These are phyloP conservation scores for Cephalopachus bancanus DNA, from an alignment of 2,797 vertebrate species.

Conservation along the genomic window DNA sequence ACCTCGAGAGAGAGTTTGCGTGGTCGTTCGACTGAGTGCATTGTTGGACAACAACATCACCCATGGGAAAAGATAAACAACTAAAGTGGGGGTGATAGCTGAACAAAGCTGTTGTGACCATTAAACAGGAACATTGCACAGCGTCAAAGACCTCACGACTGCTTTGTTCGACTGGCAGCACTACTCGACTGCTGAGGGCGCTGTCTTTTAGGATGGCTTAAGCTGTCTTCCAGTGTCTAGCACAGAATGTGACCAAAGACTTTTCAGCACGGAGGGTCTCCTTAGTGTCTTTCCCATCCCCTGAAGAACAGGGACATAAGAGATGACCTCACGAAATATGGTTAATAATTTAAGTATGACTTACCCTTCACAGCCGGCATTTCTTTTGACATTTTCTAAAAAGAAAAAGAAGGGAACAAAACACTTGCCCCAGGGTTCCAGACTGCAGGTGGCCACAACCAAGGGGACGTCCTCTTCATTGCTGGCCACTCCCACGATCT, in stretches of 20 bases:
- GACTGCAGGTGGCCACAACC: slow-evolving; percentile 66
- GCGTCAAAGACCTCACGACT: not conserved
- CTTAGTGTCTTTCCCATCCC: not conserved
- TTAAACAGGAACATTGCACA: not conserved
- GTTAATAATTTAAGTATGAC: slow-evolving; percentile 73
- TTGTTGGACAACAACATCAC: slow-evolving; percentile 11
- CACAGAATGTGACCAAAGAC: slow-evolving; percentile 26
- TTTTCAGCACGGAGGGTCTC: not conserved
- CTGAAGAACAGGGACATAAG: slow-evolving; percentile 40
- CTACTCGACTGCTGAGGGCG: not conserved
- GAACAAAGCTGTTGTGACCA: slow-evolving; percentile 15
- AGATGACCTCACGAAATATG: slow-evolving; percentile 61
- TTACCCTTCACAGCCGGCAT: slow-evolving; percentile 62
- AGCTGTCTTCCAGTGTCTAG: slow-evolving; percentile 34
- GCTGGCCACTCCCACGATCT: slow-evolving; percentile 41
- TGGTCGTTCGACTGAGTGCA: not conserved
- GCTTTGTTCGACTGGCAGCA: not conserved
- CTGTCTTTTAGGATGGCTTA: not conserved
- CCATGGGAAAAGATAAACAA: not conserved
- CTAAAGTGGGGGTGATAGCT: not conserved
- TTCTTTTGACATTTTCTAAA: slow-evolving; percentile 77
- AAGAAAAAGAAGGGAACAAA: slow-evolving; percentile 65
- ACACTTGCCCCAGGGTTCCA: slow-evolving; percentile 69
- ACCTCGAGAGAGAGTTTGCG: not conserved
- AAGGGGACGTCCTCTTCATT: slow-evolving; percentile 55